Percentiles rank a stretch among this genome's conserved stretches.
Evolutionary conservation across 2,797 vertebrate species (phyloP).

Genomic region (Manis pentadactyla): DNA sequence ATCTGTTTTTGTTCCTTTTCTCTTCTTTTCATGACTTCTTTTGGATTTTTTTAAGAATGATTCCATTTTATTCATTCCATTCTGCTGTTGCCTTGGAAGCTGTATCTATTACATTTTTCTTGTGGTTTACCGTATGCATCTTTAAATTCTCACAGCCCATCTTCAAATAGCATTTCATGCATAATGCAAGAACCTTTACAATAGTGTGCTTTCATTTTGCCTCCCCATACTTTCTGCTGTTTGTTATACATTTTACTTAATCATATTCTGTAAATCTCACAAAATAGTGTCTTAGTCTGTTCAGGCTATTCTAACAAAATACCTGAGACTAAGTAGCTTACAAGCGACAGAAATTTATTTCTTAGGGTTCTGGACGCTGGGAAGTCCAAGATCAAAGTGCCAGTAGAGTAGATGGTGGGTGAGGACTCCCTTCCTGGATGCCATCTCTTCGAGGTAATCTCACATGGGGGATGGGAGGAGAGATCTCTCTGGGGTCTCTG

Average conservation of each 20-base stretch:
- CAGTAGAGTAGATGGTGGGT: neutral
- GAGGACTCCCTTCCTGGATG: neutral
- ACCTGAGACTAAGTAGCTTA: neutral
- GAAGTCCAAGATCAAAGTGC: neutral
- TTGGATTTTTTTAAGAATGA: neutral
- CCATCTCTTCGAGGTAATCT: neutral
- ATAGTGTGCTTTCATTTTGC: neutral
- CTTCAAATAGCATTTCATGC: neutral
- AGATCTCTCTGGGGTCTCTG: neutral
- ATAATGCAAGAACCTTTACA: neutral
- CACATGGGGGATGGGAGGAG: neutral
- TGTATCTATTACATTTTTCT: neutral
- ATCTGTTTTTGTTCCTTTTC: neutral
- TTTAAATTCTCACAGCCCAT: neutral
- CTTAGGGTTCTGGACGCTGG: neutral
- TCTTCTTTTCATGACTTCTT: neutral
- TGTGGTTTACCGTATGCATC: neutral
- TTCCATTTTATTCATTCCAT: conserved; percentile 26
- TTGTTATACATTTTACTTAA: neutral
- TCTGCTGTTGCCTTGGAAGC: neutral
- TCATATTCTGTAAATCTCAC: neutral
- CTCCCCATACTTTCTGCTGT: neutral
- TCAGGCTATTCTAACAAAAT: neutral
- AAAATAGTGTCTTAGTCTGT: neutral
- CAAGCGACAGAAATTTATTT: neutral